Base-by-base conservation (phyloP, 2,888 invertebrate genomes). In the Parelbella ahira region DNA sequence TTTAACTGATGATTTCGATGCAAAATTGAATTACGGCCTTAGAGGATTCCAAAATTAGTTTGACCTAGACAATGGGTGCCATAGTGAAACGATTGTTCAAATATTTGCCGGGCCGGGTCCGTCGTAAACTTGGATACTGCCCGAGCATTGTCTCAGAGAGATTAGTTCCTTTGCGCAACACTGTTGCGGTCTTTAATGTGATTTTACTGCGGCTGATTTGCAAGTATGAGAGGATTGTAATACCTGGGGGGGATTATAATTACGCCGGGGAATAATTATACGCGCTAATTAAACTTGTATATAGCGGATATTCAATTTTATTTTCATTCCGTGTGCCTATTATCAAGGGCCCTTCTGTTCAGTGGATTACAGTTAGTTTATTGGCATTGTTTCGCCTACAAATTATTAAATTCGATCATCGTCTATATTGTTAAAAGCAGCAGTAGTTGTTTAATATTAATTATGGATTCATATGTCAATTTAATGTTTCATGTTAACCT, bases 101-200 rank as follows among this genome's bases (percentile, higher is more conserved):
- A 84, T 83, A 83, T 81, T 83, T 83, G 78, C 74, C 70, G 70
- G 72, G 76, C 66, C 69, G 73, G 67, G 60, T 53, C 36, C 56
- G 73, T 77, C 84, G 79, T 83, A 81, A 86, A 84, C 76, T 74
- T 73, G 68, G 80, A 78, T 83, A 81, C 77, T 76, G 73, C 70
- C 62, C 50, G 59, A 65, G 77, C 73, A 84, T 86, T 84, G 83
- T 84, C 71, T 80, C 78, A 66, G 69, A 76, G 75, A 80, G 74
- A 83, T 84, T 80, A 81, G 77, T 81, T 80, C 71, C 71, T 75
- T 71, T 68, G 65, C 64, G 61, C 61, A 69, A 64, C 60, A 60
- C 54, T 67, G 79, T 68, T 51, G 65, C 58, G 46, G 69, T 46
- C 48, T 56, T 49, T 56, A 45, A 60, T 53, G 43, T 54, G 56